These are phyloP conservation scores for Hepsetus odoe DNA, from an alignment of 2,113 vertebrate genomes.

Conservation along the genomic window DNA sequence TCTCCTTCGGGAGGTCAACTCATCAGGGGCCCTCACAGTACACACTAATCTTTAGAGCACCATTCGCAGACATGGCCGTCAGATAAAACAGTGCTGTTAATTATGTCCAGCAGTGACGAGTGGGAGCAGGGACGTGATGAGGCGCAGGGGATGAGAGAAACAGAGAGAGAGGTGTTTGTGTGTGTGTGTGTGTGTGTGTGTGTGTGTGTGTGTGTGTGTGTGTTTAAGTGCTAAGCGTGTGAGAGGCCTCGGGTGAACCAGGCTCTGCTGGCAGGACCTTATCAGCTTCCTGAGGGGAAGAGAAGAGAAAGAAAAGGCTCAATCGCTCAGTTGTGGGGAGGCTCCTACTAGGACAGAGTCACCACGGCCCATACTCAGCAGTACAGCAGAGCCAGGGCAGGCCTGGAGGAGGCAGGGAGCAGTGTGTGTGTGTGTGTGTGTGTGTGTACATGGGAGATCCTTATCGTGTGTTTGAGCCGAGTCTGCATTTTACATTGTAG, in stretches of 20 bases:
- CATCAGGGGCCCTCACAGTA: constrained; percentile 20
- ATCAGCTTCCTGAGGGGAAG: constrained; percentile 48
- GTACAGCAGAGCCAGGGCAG: background rate
- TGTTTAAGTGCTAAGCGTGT: background rate
- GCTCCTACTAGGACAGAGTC: background rate
- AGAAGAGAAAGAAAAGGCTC: constrained; percentile 36
- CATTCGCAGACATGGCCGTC: constrained; percentile 13
- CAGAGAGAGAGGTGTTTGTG: no score
- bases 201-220: no score
- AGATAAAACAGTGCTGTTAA: constrained; percentile 41
- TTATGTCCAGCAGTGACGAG: constrained; percentile 26
- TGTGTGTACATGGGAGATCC: background rate
- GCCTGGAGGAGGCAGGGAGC: background rate
- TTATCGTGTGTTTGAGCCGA: background rate
- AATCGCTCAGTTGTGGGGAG: background rate
- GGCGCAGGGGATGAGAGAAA: background rate
- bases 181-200: no score
- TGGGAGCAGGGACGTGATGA: constrained; percentile 14
- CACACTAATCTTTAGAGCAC: constrained; percentile 20
- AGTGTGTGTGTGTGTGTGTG: background rate
- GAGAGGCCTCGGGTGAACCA: constrained; percentile 42
- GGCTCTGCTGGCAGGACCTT: constrained; percentile 26
- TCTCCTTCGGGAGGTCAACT: constrained; percentile 37
- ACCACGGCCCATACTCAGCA: background rate
- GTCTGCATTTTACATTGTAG: background rate